These are phyloP conservation scores for Hydractinia symbiolongicarpus DNA, from an alignment of 30 jellyfish, hydroid and myxozoan genomes.

Conservation along the genomic window DNA sequence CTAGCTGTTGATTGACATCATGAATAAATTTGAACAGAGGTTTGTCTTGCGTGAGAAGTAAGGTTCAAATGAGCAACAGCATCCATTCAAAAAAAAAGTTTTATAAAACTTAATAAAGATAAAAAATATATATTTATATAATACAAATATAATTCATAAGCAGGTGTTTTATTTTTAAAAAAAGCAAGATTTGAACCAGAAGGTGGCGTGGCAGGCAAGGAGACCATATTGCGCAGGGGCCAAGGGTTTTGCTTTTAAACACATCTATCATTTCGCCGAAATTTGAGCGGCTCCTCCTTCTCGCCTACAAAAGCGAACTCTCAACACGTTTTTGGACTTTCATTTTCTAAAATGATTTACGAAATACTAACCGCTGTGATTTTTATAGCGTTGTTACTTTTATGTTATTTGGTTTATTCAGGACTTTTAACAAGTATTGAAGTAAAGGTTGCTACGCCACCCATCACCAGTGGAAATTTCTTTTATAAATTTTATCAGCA, in stretches of 20 bases:
- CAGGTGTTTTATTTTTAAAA: background rate
- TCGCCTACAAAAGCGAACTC: background rate
- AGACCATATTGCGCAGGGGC: too few species aligned
- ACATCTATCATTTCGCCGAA: background rate
- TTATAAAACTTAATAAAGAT: too few species aligned
- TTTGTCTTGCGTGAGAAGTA: too few species aligned
- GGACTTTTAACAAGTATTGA: background rate
- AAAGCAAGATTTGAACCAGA: background rate
- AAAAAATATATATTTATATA: too few species aligned
- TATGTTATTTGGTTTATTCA: background rate
- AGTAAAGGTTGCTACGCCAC: background rate
- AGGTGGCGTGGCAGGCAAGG: too few species aligned
- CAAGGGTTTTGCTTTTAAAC: too few species aligned
- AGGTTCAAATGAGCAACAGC: too few species aligned
- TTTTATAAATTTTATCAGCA: conserved; percentile 22
- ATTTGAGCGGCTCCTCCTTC: background rate
- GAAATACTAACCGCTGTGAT: conserved; percentile 1
- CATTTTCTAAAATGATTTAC: conserved; percentile 9
- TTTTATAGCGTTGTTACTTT: background rate
- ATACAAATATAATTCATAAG: too few species aligned
- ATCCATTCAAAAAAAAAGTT: too few species aligned
- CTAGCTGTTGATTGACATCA: too few species aligned
- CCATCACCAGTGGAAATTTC: background rate
- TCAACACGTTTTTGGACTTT: background rate
- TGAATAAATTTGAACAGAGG: too few species aligned